phyloP scores from a whole-genome alignment of 2,888 invertebrate genomes.

The Apamea sordens region DNA sequence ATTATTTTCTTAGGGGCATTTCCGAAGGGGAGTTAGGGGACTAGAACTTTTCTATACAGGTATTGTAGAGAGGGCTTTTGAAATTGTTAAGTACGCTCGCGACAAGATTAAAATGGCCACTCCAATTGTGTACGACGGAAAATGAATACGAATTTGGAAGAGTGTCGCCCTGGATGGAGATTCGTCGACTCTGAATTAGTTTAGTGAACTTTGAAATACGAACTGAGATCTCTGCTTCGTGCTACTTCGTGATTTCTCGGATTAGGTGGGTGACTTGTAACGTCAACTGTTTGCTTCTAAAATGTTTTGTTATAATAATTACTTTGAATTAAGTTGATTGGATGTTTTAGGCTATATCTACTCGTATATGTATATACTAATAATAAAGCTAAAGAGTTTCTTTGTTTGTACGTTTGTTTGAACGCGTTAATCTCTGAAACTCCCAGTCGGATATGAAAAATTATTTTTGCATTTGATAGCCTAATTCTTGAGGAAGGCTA shows the following conservation, averaged over 20 bases:
- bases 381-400: background rate
- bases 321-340: slow-evolving; percentile 14
- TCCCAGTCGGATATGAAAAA: background rate
- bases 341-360: background rate
- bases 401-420: background rate
- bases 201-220: slow-evolving; percentile 58
- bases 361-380: background rate
- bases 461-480: background rate
- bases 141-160: slow-evolving; percentile 65
- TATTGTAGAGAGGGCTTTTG: slow-evolving; percentile 70
- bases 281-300: slow-evolving; percentile 23
- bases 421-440: background rate
- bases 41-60: slow-evolving; percentile 70
- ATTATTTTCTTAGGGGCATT: slow-evolving; percentile 78
- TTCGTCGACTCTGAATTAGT: slow-evolving; percentile 56
- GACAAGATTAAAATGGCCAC: slow-evolving; percentile 68
- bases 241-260: slow-evolving; percentile 44
- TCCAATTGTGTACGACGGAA: slow-evolving; percentile 61
- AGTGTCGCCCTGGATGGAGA: slow-evolving; percentile 49
- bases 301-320: slow-evolving; percentile 46
- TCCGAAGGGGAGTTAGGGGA: slow-evolving; percentile 63
- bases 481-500: background rate
- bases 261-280: slow-evolving; percentile 28
- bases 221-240: slow-evolving; percentile 46
- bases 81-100: slow-evolving; percentile 69